phyloP scores from a whole-genome alignment of 1,140 invertebrate genomes.

The Hycleus cichorii region DNA sequence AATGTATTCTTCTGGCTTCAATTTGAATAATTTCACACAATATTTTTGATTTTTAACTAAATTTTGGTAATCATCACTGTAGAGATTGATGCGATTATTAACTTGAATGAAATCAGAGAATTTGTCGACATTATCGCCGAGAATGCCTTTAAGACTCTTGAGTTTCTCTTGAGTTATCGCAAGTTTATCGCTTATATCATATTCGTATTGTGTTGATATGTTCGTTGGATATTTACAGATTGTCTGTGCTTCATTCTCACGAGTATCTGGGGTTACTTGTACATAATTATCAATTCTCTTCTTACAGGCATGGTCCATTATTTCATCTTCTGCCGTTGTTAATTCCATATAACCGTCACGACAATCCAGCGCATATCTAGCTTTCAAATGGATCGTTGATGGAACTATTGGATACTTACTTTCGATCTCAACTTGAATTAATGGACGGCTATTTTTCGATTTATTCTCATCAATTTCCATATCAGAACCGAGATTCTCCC shows the following conservation, averaged over 20 bases:
- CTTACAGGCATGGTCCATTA: constrained; percentile 50
- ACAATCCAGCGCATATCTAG: constrained; percentile 47
- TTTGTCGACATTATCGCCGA: constrained; percentile 29
- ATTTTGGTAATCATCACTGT: constrained; percentile 52
- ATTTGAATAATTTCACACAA: background rate
- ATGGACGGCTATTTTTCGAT: constrained; percentile 46
- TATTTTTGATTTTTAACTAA: constrained; percentile 6
- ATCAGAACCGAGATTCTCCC: constrained; percentile 47
- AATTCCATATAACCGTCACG: constrained; percentile 61
- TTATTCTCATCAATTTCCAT: constrained; percentile 50
- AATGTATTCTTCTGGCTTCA: constrained; percentile 42
- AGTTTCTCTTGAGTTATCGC: constrained; percentile 34
- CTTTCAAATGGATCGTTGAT: constrained; percentile 42
- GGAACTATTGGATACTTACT: constrained; percentile 50
- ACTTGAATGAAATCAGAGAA: constrained; percentile 45
- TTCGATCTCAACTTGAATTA: constrained; percentile 58
- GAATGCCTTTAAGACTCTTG: constrained; percentile 13
- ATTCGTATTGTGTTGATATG: constrained; percentile 54
- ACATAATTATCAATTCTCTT: constrained; percentile 47
- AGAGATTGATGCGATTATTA: constrained; percentile 56
- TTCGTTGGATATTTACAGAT: constrained; percentile 39
- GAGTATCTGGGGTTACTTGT: constrained; percentile 44
- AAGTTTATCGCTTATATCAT: constrained; percentile 25
- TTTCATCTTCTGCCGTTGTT: constrained; percentile 45
- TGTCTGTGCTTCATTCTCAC: constrained; percentile 54